These are phyloP conservation scores for Drosophila setifemur DNA, from an alignment of 1,140 invertebrate genomes.

Conservation along the genomic window DNA sequence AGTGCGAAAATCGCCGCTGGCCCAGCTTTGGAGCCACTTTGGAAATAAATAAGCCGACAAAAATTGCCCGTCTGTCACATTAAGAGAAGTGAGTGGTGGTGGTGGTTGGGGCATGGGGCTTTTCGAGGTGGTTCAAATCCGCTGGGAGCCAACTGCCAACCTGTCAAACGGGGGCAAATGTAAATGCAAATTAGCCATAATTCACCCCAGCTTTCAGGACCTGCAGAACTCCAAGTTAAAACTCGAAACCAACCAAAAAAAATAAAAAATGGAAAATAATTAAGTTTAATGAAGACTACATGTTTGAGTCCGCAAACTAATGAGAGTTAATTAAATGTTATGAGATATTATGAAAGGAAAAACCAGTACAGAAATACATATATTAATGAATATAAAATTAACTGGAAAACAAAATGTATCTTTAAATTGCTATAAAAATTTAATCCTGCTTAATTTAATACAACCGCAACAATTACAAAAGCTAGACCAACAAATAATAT, in stretches of 20 bases:
- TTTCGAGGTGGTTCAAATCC: conserved; percentile 19
- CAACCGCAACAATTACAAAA: too few relatives aligned
- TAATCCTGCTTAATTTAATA: too few relatives aligned
- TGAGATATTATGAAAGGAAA: too few relatives aligned
- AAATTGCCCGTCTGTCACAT: conserved; percentile 52
- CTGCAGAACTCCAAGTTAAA: not conserved
- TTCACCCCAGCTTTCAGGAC: conserved; percentile 33
- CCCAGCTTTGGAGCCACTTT: conserved; percentile 16
- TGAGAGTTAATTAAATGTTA: too few relatives aligned
- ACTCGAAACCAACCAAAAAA: too few relatives aligned
- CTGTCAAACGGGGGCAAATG: conserved; percentile 57
- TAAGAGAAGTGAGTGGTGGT: conserved; percentile 12
- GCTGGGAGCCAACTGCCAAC: conserved; percentile 37
- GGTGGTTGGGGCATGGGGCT: not conserved
- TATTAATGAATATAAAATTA: too few relatives aligned
- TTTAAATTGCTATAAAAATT: too few relatives aligned
- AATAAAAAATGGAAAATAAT: not conserved
- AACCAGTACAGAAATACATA: too few relatives aligned
- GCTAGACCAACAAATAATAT: too few relatives aligned
- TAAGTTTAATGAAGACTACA: too few relatives aligned
- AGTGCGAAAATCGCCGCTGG: conserved; percentile 53
- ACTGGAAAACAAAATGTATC: too few relatives aligned
- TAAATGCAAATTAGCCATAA: conserved; percentile 59
- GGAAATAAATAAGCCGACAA: conserved; percentile 46
- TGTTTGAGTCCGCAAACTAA: too few relatives aligned